Base-by-base conservation (phyloP, 2,888 invertebrate species). In the Fragum sueziense region DNA sequence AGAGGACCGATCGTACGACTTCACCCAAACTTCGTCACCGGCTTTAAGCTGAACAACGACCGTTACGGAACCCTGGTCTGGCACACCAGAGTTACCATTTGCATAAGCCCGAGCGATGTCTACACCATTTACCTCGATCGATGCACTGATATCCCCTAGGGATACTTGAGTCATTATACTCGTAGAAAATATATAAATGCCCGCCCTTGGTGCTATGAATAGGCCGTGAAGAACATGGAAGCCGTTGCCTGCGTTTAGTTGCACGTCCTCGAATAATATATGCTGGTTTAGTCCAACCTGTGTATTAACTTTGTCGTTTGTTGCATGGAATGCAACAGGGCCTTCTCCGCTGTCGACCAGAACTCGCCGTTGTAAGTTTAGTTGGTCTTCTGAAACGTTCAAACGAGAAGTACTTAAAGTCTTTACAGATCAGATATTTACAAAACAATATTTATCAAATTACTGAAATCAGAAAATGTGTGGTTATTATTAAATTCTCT, bases 31-130 rank as follows among this genome's bases (percentile, higher is more conserved):
- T 33, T 72, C 72, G 22, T 62, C 62, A 7, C 62, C 72, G 37
- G 33, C 33, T 22, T 9, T 25, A 31, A 72, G 20, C n/a, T 72
- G 61, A 25, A 51, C 51, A 14, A 62, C 62, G 6, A 62, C 33
- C 2, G 72, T 51, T 7, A 72, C 62, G n/a, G 72, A 72, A 0
- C 72, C 72, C 25, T 72, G 72, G 61, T 72, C 62, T 20, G 34
- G 41, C 22, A 25, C 27, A 9, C 37, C 65, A 34, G 29, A 31
- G 27, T 67, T 27, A 22, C 70, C 70, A 70, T 25, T 22, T 14
- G 70, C 33, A 52, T 70, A 70, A 17, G 70, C 57, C 25, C n/a
- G n/a, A n/a, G 54, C 70, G n/a, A 70, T 17, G 22, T 54, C 57
- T 1, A 17, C n/a, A 2, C 70, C 70, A 22, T 70, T 34, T 34